Base-by-base conservation (phyloP, 1,140 invertebrate species). In the Heterodera schachtii region DNA sequence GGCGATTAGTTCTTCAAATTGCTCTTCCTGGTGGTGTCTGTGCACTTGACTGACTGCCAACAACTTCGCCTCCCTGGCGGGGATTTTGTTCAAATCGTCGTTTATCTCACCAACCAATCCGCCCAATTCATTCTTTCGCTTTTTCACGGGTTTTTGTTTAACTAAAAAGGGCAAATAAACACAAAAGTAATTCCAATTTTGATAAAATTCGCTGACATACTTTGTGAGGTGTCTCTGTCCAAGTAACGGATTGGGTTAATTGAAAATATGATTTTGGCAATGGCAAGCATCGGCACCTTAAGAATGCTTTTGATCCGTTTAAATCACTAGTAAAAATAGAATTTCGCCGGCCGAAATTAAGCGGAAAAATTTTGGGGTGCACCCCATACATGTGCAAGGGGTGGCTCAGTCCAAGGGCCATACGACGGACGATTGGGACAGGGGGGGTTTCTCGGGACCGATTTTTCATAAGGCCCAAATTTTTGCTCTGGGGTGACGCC, bases 61-160 rank as follows among this genome's bases (percentile, higher is more conserved):
- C 69, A 71, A 46, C 44, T 71, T 71, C 3, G 69, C 69, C 44
- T 71, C 69, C 13, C 69, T 41, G 41, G 19, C 69, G 31, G 69
- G 13, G 21, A 71, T 71, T 71, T 71, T 71, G 69, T 19, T 46
- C 31, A 71, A 31, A 13, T 71, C 69, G 19, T 43, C 44, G 41
- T 5, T 71, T 19, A 46, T 43, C n/a, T 67, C 52, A 80, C 75
- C 66, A 44, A 46, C 64, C 66, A 78, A 44, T 8, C 77, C 77
- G 52, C 77, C 77, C 13, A 78, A 69, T 69, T 78, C 77, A n/a
- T 49, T 78, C 49, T 70, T 78, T 41, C 77, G 52, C 31, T 52
- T 73, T 75, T 79, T 80, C 7, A 43, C n/a, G 7, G 71, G 70
- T 16, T 80, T 79, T 73, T 66, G 64, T 21, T 80, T 80, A 16